Base-by-base conservation (phyloP, 2,888 invertebrate species). In the Ophion ellenae region DNA sequence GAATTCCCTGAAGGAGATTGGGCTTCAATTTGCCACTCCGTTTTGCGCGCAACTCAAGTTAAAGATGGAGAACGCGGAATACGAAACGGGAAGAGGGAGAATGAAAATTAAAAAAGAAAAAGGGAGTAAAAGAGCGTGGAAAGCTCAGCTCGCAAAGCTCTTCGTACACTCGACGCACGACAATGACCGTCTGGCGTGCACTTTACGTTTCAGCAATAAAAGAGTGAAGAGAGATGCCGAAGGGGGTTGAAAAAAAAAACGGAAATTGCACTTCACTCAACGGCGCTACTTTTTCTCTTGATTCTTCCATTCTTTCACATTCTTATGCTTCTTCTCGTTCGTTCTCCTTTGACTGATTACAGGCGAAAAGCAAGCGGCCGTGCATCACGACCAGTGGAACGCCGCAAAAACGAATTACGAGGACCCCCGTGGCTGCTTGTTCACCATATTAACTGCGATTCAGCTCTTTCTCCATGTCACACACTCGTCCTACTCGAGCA, bases 361-460 rank as follows among this genome's bases (percentile, higher is more conserved):
- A 96, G 96, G 96, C 89, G 96, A 96, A 89, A 96, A 95, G 89
- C 96, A 96, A 90, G 96, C 96, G 2, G 96, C 96, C 1, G 96
- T 96, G 71, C 96, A 96, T 89, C 96, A 96, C 89, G 96, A 96
- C 90, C 96, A 95, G 14, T 95, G 96, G 95, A 96, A 95, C 90
- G 94, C 95, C 90, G 95, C 95, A 91, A 92, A 91, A 92, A 93
- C 93, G 90, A 84, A 81, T 86, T 84, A 84, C 59, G 86, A 81
- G 77, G 83, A 86, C 81, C 81, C 80, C 61, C 81, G 83, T 81
- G 73, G 75, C 79, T 71, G 83, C 78, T 79, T 86, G 75, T 84
- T 88, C 84, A 82, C 82, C 57, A 79, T 86, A 86, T 84, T 87
- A 85, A 86, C 84, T 78, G 84, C 74, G 70, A 86, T 84, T 84